These are phyloP conservation scores for Hylaeus anthracinus DNA, from an alignment of 1,140 invertebrate species.

Conservation along the genomic window DNA sequence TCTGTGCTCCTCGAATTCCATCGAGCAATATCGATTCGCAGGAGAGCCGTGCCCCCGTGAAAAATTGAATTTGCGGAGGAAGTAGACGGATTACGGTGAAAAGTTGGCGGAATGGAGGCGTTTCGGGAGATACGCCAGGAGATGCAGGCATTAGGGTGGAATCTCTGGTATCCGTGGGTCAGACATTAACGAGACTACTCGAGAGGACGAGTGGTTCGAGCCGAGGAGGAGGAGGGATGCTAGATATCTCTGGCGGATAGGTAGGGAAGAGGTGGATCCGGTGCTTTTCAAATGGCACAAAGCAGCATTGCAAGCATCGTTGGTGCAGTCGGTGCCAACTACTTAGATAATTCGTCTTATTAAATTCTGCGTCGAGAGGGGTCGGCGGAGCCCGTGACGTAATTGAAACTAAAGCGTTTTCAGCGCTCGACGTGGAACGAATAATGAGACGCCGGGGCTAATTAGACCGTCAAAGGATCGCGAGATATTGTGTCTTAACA, in stretches of 20 bases:
- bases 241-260: constrained; percentile 19
- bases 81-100: not conserved
- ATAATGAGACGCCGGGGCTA: constrained; percentile 54
- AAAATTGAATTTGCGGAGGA: constrained; percentile 12
- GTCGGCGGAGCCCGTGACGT: constrained; percentile 15
- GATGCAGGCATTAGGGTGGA: constrained; percentile 13
- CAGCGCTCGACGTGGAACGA: constrained; percentile 54
- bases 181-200: constrained; percentile 42
- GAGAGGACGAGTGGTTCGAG: not conserved
- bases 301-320: constrained; percentile 30
- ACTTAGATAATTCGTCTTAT: constrained; percentile 63
- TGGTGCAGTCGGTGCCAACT: constrained; percentile 35
- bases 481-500: constrained; percentile 50
- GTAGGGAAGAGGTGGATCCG: constrained; percentile 8
- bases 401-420: constrained; percentile 68
- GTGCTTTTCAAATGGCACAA: constrained; percentile 47
- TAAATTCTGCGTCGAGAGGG: constrained; percentile 39
- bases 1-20: not conserved
- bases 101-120: constrained; percentile 8
- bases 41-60: not conserved
- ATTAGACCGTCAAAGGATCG: constrained; percentile 63
- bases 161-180: constrained; percentile 24
- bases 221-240: not conserved
- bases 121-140: not conserved
- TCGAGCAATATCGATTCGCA: not conserved